Base-by-base conservation (phyloP, 2,797 vertebrate species). In the Sus cebifrons region DNA sequence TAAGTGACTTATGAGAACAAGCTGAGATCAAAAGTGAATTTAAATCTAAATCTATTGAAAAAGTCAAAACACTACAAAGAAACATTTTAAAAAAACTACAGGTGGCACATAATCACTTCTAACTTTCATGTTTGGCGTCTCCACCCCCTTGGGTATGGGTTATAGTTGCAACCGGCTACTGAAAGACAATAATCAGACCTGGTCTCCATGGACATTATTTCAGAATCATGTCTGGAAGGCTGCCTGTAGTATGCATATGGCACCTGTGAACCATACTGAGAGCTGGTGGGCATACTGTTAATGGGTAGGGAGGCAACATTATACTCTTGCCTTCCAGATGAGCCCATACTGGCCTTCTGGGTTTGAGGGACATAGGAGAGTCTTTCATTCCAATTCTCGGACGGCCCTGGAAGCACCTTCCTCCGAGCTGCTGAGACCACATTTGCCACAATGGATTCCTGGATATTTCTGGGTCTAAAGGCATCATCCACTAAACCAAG, bases 401-500 rank as follows among this genome's bases (percentile, higher is more conserved):
- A 99, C 0, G 99, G 98, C 79, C 99, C 99, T 0, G 99, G 99
- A 78, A 99, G 98, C 1, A 98, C 98, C 98, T 99, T 99, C 96
- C 99, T 99, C 92, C 98, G 98, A 60, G 99, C 99, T 17, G 99
- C 99, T 58, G 98, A 99, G 44, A 98, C 98, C 74, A 99, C 98
- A 1, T 99, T 99, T 27, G 99, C 98, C 90, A 98, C 99, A 4
- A 99, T 98, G 84, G 99, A 99, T 92, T 99, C 99, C 97, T 99
- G 99, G 91, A 99, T 99, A 95, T 96, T 98, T 96, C 99, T 99
- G 94, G 98, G 98, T 68, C 96, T 88, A 86, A 99, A 99, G 56
- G 99, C 99, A 89, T 99, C 99, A 96, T 99, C 99, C 96, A 99
- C 99, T 11, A 99, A 98, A 74, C 99, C 99, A 20, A 99, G 97